These are phyloP conservation scores for Lepus europaeus DNA, from an alignment of 2,113 vertebrate genomes.

Conservation along the genomic window DNA sequence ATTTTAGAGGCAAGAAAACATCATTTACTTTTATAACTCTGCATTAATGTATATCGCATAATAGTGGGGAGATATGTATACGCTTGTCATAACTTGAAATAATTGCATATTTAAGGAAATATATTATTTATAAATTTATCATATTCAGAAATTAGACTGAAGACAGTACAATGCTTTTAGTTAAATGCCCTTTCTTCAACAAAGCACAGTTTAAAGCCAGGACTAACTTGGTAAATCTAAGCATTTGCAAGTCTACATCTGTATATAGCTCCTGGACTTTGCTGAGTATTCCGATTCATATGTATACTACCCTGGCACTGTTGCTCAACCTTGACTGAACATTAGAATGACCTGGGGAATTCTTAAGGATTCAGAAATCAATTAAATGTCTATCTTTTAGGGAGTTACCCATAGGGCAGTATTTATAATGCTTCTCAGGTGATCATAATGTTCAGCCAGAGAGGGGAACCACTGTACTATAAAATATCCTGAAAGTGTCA, in stretches of 20 bases:
- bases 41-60: not conserved
- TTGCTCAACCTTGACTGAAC: not conserved
- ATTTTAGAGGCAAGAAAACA: not conserved
- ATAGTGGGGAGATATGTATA: not conserved
- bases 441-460: not conserved
- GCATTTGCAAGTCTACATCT: not conserved
- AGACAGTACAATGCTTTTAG: not conserved
- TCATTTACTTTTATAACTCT: not conserved
- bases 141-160: not conserved
- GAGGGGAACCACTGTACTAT: not conserved
- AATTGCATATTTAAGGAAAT: not conserved
- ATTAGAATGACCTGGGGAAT: not conserved
- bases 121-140: not conserved
- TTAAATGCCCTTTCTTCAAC: not conserved
- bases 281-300: not conserved
- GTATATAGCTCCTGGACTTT: not conserved
- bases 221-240: not conserved
- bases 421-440: not conserved
- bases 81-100: not conserved
- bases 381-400: not conserved
- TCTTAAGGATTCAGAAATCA: not conserved
- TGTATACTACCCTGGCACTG: rapidly evolving
- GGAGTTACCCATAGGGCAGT: not conserved
- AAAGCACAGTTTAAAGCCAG: not conserved
- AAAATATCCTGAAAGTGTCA: not conserved